Conservation (phyloP, 2,113 vertebrate species). For the Urocynchramus pylzowi region DNA sequence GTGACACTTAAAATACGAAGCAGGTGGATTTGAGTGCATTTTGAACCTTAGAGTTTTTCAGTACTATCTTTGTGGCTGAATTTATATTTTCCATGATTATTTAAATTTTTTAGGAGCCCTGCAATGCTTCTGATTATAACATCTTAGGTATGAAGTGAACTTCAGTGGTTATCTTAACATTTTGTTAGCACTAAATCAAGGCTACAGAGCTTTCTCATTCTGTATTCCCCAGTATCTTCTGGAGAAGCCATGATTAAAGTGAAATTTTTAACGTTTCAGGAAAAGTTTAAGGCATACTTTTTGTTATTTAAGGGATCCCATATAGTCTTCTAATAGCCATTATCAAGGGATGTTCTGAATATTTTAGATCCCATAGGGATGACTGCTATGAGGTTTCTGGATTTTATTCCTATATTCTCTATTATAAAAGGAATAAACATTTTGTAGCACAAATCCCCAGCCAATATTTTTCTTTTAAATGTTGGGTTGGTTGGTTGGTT, state of each 20-base stretch:
- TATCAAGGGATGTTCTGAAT: not conserved
- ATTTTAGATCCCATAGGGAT: not conserved
- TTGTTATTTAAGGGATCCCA: not conserved
- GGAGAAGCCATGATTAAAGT: not conserved
- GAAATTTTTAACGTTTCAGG: not conserved
- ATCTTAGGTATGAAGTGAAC: not conserved
- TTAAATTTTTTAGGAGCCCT: not conserved
- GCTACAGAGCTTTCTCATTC: not conserved
- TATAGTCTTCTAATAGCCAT: not conserved
- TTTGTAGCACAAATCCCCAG: not conserved
- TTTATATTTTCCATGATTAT: not conserved
- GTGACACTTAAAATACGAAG: not conserved
- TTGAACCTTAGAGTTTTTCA: not conserved
- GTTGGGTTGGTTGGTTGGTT: too few species aligned
- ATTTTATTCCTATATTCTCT: not conserved
- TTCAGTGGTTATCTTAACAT: not conserved
- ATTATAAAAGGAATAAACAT: not conserved
- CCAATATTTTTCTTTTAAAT: conserved; percentile 23
- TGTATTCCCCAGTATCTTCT: not conserved
- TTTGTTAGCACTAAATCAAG: not conserved
- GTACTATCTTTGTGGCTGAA: not conserved
- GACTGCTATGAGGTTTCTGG: not conserved
- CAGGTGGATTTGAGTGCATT: not conserved
- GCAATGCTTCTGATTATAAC: not conserved
- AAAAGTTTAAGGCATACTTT: not conserved